Evolutionary conservation across 2,888 invertebrate genomes (phyloP).

Genomic region (Prosapia bicincta): DNA sequence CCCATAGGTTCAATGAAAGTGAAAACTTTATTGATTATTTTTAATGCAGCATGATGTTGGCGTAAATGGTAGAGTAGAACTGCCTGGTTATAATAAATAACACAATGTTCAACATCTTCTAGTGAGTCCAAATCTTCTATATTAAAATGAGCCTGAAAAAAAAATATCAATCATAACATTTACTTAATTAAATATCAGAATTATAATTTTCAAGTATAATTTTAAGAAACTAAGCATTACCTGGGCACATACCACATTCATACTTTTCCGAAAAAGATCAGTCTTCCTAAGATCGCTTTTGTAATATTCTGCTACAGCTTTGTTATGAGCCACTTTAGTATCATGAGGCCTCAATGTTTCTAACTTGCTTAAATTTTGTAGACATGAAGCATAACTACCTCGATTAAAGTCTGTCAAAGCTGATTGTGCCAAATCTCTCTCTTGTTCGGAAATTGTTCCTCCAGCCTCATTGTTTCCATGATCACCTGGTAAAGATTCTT

Average conservation of each 20-base stretch:
- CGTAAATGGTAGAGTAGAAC: slow-evolving; percentile 71
- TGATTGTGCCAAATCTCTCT: slow-evolving; percentile 57
- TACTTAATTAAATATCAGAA: too few species aligned
- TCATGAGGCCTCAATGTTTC: slow-evolving; percentile 60
- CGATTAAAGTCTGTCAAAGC: slow-evolving; percentile 59
- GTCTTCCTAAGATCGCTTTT: slow-evolving; percentile 68
- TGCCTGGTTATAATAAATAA: slow-evolving; percentile 74
- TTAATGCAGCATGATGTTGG: slow-evolving; percentile 66
- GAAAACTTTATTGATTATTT: slow-evolving; percentile 60
- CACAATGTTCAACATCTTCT: slow-evolving; percentile 64
- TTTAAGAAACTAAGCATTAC: slow-evolving; percentile 39
- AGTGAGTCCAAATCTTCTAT: slow-evolving; percentile 51
- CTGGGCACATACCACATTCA: slow-evolving; percentile 58
- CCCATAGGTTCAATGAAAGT: slow-evolving; percentile 66
- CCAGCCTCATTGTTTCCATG: slow-evolving; percentile 12
- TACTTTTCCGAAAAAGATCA: slow-evolving; percentile 64
- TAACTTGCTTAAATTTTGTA: slow-evolving; percentile 60
- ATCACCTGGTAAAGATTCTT: slow-evolving; percentile 5
- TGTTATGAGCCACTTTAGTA: slow-evolving; percentile 77
- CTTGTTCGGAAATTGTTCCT: slow-evolving; percentile 47
- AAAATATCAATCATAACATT: too few species aligned
- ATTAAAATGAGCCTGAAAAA: slow-evolving; percentile 45
- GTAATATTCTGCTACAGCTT: slow-evolving; percentile 78
- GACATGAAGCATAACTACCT: slow-evolving; percentile 46
- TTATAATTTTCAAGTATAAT: too few species aligned